phyloP scores from a whole-genome alignment of 2,888 invertebrate genomes.

The Megamerina dolium region DNA sequence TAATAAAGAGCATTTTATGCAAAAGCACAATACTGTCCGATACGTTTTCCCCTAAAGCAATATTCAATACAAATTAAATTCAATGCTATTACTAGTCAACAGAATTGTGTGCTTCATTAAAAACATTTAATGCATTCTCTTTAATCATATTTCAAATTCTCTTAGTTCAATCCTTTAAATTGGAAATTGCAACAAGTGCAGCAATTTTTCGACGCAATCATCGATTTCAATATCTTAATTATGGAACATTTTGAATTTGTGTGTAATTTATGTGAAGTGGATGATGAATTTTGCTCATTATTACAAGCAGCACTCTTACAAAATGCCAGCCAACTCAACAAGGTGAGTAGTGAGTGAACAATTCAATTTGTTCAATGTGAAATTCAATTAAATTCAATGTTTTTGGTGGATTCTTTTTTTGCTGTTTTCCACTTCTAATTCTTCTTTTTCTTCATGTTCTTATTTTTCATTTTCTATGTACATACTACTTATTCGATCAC shows the following conservation, averaged over 20 bases:
- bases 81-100: no score
- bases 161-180: slow-evolving; percentile 32
- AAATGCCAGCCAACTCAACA: slow-evolving; percentile 35
- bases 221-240: slow-evolving; percentile 46
- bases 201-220: slow-evolving; percentile 33
- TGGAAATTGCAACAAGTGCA: slow-evolving; percentile 44
- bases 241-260: slow-evolving; percentile 44
- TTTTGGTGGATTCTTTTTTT: neutral
- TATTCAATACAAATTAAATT: no score
- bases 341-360: slow-evolving; percentile 28
- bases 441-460: no score
- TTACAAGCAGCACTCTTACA: slow-evolving; percentile 37
- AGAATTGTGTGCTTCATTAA: no score
- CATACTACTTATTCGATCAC: neutral
- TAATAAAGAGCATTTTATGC: no score
- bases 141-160: slow-evolving; percentile 4
- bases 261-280: slow-evolving; percentile 41
- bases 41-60: no score
- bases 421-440: neutral
- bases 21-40: no score
- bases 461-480: no score
- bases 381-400: neutral
- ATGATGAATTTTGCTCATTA: slow-evolving; percentile 41
- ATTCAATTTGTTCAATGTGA: neutral
- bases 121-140: no score